These are phyloP conservation scores for Rhagonycha lutea DNA, from an alignment of 2,888 invertebrate genomes.

Conservation along the genomic window DNA sequence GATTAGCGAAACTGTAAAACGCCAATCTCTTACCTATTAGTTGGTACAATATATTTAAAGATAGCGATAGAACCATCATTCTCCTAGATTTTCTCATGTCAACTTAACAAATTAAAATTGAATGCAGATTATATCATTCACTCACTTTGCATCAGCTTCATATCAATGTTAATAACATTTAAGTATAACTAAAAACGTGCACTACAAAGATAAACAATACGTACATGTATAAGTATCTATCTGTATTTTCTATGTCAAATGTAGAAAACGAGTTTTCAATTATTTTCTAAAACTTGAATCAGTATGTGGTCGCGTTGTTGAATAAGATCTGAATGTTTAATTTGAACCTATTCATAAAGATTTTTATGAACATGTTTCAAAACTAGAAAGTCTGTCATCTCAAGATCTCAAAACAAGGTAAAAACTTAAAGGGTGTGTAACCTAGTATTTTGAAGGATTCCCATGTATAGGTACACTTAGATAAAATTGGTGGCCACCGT, in stretches of 20 bases:
- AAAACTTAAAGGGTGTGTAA: slow-evolving; percentile 31
- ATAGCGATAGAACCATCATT: not conserved
- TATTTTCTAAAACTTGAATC: not conserved
- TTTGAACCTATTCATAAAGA: slow-evolving; percentile 21
- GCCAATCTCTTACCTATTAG: slow-evolving; percentile 1
- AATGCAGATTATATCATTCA: not conserved
- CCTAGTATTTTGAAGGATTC: slow-evolving; percentile 31
- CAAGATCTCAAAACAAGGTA: slow-evolving; percentile 26
- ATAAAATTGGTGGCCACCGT: slow-evolving; percentile 30
- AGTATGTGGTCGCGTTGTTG: slow-evolving; percentile 4
- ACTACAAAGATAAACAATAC: not conserved
- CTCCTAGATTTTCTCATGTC: slow-evolving; percentile 14
- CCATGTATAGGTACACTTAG: slow-evolving; percentile 25
- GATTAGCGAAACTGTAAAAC: slow-evolving; percentile 13
- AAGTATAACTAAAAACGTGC: not conserved
- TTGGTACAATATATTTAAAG: not conserved
- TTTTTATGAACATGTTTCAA: slow-evolving; percentile 25
- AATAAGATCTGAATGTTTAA: slow-evolving; percentile 19
- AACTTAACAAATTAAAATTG: slow-evolving; percentile 13
- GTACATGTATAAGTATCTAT: not conserved
- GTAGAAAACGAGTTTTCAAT: slow-evolving; percentile 3
- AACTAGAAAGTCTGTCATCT: slow-evolving; percentile 30
- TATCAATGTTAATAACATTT: not conserved
- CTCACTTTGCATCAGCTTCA: not conserved
- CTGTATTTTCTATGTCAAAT: slow-evolving; percentile 1